Evolutionary conservation across 1,140 invertebrate species (phyloP), one percentile per base, ranked within the genome.

Genomic region (Drosophila gunungcola): DNA sequence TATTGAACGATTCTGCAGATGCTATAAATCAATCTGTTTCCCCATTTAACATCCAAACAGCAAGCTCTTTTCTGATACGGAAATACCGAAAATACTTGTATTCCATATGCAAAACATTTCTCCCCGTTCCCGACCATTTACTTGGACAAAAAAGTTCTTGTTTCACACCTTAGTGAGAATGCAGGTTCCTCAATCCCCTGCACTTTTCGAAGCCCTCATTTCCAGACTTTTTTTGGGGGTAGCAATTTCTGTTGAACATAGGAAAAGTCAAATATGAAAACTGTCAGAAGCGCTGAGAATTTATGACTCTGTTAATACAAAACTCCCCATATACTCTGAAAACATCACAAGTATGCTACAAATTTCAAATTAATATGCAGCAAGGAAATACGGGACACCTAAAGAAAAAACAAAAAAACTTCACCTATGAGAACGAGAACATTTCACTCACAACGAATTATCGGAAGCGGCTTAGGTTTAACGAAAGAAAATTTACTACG

Each of bases 231-330:
- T 60, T 56, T 60, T 67, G 49, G 61, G 57, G 61, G 58, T 41
- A 39, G 36, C 58, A 39, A 61, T 62, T 57, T 32, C 56, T 73
- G 69, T 78, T 78, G n/a, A 76, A 54, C 80, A 84, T 83, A 69
- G 81, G 61, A 80, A 80, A 84, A 83, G 80, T 84, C 81, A 80
- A 85, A 84, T 80, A 80, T 80, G 73, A 84, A 84, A 84, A 84
- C 80, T 84, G 80, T 85, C 80, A 84, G 81, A 80, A 73, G 54
- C 53, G 72, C n/a, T 54, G 65, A 12, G 57, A 84, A 84, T 84
- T 84, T 84, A 84, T 85, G 80, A 57, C 81, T 84, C 61, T 76
- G 62, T 80, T 84, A 84, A 84, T 78, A 75, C 62, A 67, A 60
- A 55, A 56, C 62, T 74, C 55, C 42, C 68, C 55, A 60, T 41